A percentile compares a stretch with the other conserved stretches of the same genome.
phyloP scores from a whole-genome alignment of 1,140 invertebrate species.

The Bombus superbus region DNA sequence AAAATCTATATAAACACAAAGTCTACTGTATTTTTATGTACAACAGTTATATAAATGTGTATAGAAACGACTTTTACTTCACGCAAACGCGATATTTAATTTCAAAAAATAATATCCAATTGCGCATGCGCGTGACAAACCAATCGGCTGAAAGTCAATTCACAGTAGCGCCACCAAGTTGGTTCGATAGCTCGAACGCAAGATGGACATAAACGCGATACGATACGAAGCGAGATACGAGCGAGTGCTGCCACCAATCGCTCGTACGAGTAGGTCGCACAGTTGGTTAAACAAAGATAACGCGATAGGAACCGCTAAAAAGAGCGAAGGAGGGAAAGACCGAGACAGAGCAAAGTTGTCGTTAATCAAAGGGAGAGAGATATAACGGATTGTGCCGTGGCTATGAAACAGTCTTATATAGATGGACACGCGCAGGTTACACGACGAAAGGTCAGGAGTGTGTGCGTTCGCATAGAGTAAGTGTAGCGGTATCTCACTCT shows the following conservation, averaged over 20 bases:
- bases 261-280: background rate
- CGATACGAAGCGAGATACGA: slow-evolving; percentile 48
- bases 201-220: slow-evolving; percentile 16
- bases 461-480: slow-evolving; percentile 44
- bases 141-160: background rate
- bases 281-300: slow-evolving; percentile 3
- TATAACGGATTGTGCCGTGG: slow-evolving; percentile 12
- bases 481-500: slow-evolving; percentile 48
- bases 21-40: background rate
- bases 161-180: background rate
- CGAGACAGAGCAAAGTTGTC: background rate
- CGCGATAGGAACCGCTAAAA: slow-evolving; percentile 34
- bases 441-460: slow-evolving; percentile 37
- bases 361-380: slow-evolving; percentile 7
- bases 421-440: slow-evolving; percentile 44
- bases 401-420: slow-evolving; percentile 46
- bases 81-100: background rate
- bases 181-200: slow-evolving; percentile 26
- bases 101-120: background rate
- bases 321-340: slow-evolving; percentile 18
- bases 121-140: background rate
- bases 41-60: background rate
- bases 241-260: slow-evolving; percentile 30
- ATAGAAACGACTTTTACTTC: background rate
- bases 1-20: background rate